Evolutionary conservation across 2,797 vertebrate genomes (phyloP).

Genomic region (Crax fasciolata): DNA sequence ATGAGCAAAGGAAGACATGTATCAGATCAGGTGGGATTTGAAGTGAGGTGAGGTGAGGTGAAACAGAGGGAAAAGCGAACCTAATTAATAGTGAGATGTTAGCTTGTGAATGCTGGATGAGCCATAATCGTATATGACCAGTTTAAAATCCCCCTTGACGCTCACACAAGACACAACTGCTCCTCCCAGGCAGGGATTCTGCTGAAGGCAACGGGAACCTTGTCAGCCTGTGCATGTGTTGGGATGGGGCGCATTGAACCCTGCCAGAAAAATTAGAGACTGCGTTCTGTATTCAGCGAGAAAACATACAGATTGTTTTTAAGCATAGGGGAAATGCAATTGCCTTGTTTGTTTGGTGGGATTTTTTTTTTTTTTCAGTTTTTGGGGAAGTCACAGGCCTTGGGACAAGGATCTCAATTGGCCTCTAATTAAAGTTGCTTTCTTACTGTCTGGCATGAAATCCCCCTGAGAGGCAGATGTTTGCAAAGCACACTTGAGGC

Average conservation of each 20-base stretch:
- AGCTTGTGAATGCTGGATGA: conserved; percentile 9
- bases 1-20: neutral
- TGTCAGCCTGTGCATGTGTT: neutral
- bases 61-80: neutral
- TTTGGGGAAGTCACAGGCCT: conserved; percentile 23
- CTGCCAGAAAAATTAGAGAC: neutral
- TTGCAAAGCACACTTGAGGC: conserved; percentile 62
- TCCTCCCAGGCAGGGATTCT: neutral
- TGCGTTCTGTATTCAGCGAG: neutral
- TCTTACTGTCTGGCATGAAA: conserved; percentile 73
- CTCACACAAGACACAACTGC: neutral
- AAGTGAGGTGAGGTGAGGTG: neutral
- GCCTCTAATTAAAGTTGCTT: conserved; percentile 76
- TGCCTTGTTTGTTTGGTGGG: neutral
- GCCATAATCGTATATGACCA: neutral
- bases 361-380: neutral
- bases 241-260: fast-evolving
- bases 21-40: conserved; percentile 11
- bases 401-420: conserved; percentile 59
- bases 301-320: neutral
- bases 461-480: conserved; percentile 76
- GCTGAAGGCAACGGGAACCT: neutral
- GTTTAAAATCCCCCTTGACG: neutral
- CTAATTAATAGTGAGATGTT: neutral
- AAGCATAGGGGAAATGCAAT: neutral